These are phyloP conservation scores for Ips typographus DNA, from an alignment of 1,140 invertebrate species.

Conservation along the genomic window DNA sequence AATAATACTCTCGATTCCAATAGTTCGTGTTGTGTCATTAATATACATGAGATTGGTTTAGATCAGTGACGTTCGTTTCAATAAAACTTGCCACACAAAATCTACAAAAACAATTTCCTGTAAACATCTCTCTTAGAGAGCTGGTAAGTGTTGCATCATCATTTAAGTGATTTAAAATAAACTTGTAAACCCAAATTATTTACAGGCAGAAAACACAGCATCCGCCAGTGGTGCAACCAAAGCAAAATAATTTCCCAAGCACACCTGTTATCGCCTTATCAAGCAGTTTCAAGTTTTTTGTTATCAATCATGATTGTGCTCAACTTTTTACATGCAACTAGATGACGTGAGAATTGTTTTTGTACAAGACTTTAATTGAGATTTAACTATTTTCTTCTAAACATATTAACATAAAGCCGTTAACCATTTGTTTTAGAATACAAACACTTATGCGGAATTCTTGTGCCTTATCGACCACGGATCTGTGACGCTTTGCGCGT, in stretches of 20 bases:
- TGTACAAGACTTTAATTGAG: not conserved
- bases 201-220: not conserved
- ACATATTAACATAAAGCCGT: not conserved
- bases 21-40: not conserved
- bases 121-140: no score
- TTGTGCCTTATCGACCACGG: not conserved
- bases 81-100: not conserved
- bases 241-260: not conserved
- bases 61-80: not conserved
- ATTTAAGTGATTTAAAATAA: no score
- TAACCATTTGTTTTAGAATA: not conserved
- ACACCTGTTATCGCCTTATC: not conserved
- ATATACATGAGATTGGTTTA: constrained; percentile 1
- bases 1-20: not conserved
- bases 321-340: not conserved
- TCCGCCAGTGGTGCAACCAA: not conserved
- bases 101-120: not conserved
- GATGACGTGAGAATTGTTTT: no score
- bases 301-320: not conserved
- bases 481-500: not conserved
- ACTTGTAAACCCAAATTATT: not conserved
- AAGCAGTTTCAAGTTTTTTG: not conserved
- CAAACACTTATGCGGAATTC: not conserved
- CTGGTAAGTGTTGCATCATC: no score
- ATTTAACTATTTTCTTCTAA: not conserved